Conservation (phyloP, 2,113 vertebrate genomes). For the Pseudopipra pipra region DNA sequence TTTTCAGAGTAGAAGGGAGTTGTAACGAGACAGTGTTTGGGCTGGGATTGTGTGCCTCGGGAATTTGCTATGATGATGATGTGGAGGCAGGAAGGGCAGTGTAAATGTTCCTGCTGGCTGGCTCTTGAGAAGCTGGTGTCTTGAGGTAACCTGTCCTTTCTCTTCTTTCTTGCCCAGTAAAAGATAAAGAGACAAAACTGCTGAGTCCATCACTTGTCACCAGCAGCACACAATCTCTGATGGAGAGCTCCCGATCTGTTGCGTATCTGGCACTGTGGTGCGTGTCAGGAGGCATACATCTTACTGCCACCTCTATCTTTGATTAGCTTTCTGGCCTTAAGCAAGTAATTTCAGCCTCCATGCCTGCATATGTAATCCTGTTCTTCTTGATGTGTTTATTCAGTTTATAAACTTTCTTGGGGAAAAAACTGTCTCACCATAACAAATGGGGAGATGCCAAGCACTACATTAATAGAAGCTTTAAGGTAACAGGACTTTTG, state of each 20-base stretch:
- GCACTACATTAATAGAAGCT: background rate
- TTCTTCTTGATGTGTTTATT: background rate
- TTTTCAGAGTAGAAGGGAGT: background rate
- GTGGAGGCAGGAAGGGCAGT: accelerated
- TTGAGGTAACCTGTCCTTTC: background rate
- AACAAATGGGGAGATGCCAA: background rate
- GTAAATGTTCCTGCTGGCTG: background rate
- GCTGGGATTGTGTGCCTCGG: background rate
- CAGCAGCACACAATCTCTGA: accelerated
- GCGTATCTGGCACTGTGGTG: background rate
- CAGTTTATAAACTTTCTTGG: background rate
- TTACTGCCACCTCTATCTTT: background rate
- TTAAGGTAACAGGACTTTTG: background rate
- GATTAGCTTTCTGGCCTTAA: background rate
- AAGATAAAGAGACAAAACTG: background rate
- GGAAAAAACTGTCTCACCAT: background rate
- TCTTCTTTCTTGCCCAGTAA: background rate
- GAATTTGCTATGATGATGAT: background rate
- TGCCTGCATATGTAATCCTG: background rate
- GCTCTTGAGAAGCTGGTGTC: background rate
- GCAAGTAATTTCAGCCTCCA: background rate
- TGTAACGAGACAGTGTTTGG: background rate
- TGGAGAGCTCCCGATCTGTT: background rate
- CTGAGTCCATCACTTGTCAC: accelerated
- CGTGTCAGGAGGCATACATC: background rate